A percentile compares a stretch with the other conserved stretches of the same genome.
Conservation (phyloP, 2,113 vertebrate genomes). For the Rhabdomys dilectus region DNA sequence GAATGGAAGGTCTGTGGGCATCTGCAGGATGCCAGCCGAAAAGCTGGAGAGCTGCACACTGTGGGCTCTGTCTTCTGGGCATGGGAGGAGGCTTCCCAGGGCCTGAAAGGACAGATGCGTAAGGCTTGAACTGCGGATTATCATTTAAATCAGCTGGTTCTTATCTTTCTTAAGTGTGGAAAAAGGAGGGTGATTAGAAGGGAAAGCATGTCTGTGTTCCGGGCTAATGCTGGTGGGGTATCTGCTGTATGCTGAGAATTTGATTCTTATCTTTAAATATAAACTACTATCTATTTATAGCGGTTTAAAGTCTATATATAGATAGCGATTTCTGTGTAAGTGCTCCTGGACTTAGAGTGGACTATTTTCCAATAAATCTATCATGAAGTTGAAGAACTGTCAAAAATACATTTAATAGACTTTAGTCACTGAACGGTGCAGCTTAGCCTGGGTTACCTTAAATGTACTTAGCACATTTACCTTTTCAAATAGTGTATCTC, state of each 20-base stretch:
- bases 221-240: neutral
- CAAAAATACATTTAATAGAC: neutral
- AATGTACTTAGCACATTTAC: neutral
- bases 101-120: constrained; percentile 64
- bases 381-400: neutral
- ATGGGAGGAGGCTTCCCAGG: constrained; percentile 34
- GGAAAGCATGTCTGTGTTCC: neutral
- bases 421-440: neutral
- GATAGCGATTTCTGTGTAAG: neutral
- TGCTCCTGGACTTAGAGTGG: neutral
- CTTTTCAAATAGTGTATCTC: neutral
- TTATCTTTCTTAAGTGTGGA: constrained; percentile 62
- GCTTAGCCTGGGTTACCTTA: neutral
- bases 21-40: neutral
- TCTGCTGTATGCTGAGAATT: constrained; percentile 1
- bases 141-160: constrained; percentile 67
- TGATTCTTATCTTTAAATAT: neutral
- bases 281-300: neutral
- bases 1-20: constrained; percentile 56
- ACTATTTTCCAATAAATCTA: neutral
- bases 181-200: neutral
- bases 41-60: constrained; percentile 16
- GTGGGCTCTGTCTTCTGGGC: constrained; percentile 56
- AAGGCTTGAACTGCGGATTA: constrained; percentile 16
- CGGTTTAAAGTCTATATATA: neutral